Evolutionary conservation across 2,797 vertebrate genomes (phyloP).

Genomic region (Cynodonichthys magdalenae): DNA sequence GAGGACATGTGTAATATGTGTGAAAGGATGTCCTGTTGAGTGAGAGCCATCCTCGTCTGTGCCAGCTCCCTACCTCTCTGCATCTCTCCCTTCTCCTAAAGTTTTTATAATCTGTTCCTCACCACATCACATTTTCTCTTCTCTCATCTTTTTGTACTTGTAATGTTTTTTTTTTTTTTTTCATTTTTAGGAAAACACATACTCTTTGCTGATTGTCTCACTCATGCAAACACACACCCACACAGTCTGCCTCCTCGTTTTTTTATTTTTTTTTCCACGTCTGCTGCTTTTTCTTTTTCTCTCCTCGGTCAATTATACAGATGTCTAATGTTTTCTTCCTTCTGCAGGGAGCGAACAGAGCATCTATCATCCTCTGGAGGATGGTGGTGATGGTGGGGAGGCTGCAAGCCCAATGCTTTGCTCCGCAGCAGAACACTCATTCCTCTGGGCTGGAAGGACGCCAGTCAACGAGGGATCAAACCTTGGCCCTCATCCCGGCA

Average conservation of each 20-base stretch:
- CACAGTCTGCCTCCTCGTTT: conserved; percentile 50
- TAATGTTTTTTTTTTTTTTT: conserved; percentile 49
- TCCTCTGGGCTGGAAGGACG: conserved; percentile 75
- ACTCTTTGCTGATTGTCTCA: conserved; percentile 46
- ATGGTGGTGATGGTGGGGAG: conserved; percentile 41
- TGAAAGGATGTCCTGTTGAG: conserved; percentile 77
- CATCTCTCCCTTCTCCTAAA: conserved; percentile 14
- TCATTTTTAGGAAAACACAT: conserved; percentile 33
- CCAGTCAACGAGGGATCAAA: conserved; percentile 75
- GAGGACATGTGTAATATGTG: conserved; percentile 76
- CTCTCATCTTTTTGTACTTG: conserved; percentile 36
- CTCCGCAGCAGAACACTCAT: conserved; percentile 66
- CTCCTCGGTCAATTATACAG: conserved; percentile 81
- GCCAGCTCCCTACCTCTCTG: conserved; percentile 61
- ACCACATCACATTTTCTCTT: conserved; percentile 18
- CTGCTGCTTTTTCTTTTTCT: conserved; percentile 39
- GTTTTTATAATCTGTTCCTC: conserved; percentile 39
- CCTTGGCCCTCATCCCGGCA: conserved; percentile 72
- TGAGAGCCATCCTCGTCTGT: conserved; percentile 68
- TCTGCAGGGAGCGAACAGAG: conserved; percentile 69
- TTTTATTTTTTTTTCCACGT: conserved; percentile 24
- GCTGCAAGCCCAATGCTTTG: conserved; percentile 50
- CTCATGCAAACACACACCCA: conserved; percentile 61
- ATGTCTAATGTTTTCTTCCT: conserved; percentile 77
- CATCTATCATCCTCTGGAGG: conserved; percentile 77